Evolutionary conservation across 2,888 invertebrate genomes (phyloP).

Genomic region (Cataglyphis cursor): DNA sequence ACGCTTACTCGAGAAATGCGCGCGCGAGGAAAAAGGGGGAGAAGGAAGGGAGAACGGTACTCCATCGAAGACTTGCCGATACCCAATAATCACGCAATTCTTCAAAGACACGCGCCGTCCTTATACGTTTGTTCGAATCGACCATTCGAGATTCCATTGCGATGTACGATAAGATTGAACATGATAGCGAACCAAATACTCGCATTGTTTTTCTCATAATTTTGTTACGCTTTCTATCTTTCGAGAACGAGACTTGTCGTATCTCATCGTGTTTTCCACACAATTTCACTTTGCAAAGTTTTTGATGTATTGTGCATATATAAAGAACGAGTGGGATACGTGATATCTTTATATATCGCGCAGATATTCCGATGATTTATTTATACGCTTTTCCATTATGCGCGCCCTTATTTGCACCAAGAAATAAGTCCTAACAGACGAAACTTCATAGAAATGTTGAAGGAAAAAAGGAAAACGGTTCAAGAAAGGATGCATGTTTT

Average conservation of each 20-base stretch:
- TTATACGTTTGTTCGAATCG: not conserved
- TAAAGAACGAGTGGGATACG: too few species aligned
- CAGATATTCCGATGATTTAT: not conserved
- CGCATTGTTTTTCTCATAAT: not conserved
- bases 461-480: not conserved
- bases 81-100: constrained; percentile 45
- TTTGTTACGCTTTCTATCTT: not conserved
- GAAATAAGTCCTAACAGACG: not conserved
- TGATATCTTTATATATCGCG: not conserved
- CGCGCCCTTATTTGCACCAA: not conserved
- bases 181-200: not conserved
- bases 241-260: not conserved
- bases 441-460: not conserved
- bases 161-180: constrained; percentile 1
- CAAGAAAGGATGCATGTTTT: not conserved
- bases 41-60: not conserved
- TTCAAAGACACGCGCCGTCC: constrained; percentile 2
- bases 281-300: not conserved
- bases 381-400: not conserved
- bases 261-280: not conserved
- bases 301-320: not conserved
- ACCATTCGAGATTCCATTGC: not conserved
- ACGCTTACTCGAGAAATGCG: constrained; percentile 5
- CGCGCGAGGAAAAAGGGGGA: too few species aligned
- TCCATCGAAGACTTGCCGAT: constrained; percentile 6